Evolutionary conservation across 2,113 vertebrate genomes (phyloP), one percentile per base, ranked within the genome.

Genomic region (Jacana jacana): DNA sequence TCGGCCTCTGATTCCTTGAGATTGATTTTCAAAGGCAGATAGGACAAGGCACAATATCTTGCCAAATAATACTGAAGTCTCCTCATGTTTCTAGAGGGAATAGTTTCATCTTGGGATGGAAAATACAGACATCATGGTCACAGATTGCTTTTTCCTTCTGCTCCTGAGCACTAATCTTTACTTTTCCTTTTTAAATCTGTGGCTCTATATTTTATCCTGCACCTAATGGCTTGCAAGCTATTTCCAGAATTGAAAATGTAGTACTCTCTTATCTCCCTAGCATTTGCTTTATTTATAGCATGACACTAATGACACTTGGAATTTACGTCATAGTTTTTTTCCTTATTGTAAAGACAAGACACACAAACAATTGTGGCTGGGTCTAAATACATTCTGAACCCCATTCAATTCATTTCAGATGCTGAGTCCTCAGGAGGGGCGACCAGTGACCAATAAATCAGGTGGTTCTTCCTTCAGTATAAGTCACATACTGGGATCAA

Each of bases 361-460:
- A 73, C 33, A 81, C 68, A 88, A 81, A 90, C 57, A 90, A 71
- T 91, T 68, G 48, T 58, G 61, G 82, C 82, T 91, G 55, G 55
- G 39, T 73, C 86, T 84, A 86, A 93, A 65, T 52, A 91, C 42
- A 11, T 78, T 86, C 61, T 78, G 87, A 96, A 93, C 58, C 81
- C 60, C 51, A 81, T 77, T 86, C 88, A 83, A 91, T 93, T 94
- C 85, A 93, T 85, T 96, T 95, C 85, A 83, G 75, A 78, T 84
- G 58, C 93, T 46, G 51, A 93, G 58, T 94, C 87, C 66, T 89
- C 79, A 72, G 75, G 70, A 89, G 91, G 30, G 33, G 12, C 20
- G 46, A 88, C 69, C 86, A 61, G n/a, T 33, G 46, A 63, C 81
- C 80, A 92, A 90, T 97, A 97, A 96, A 97, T 96, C 91, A 88